phyloP scores from a whole-genome alignment of 1,140 invertebrate species.

The Listronotus bonariensis region DNA sequence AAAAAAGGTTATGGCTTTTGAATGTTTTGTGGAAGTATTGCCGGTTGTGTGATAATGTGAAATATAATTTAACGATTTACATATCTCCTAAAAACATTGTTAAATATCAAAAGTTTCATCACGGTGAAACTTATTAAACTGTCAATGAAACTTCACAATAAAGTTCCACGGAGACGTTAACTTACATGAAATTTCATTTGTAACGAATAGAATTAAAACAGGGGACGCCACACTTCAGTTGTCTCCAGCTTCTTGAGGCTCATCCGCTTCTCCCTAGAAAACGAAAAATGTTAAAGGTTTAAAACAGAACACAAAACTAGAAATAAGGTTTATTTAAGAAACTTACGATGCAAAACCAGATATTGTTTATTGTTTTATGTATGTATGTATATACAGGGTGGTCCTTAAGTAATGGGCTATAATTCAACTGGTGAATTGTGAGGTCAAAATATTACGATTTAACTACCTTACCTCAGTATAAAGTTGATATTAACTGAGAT shows the following conservation, averaged over 20 bases:
- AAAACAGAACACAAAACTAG: too few species aligned
- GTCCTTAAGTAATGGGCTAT: too few species aligned
- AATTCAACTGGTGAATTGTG: too few species aligned
- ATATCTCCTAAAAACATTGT: slow-evolving; percentile 58
- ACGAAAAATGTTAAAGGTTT: too few species aligned
- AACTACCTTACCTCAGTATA: too few species aligned
- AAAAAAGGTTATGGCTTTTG: slow-evolving; percentile 33
- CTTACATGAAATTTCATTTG: slow-evolving; percentile 58
- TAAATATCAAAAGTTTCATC: slow-evolving; percentile 57
- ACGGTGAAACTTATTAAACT: slow-evolving; percentile 51
- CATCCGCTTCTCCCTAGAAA: slow-evolving; percentile 56
- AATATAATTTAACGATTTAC: slow-evolving; percentile 54
- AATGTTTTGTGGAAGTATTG: slow-evolving; percentile 43
- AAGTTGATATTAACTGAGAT: too few species aligned
- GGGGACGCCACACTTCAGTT: slow-evolving; percentile 55
- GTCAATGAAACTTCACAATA: slow-evolving; percentile 57
- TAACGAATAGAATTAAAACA: slow-evolving; percentile 57
- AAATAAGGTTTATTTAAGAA: too few species aligned
- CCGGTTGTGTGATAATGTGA: slow-evolving; percentile 56
- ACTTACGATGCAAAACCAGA: too few species aligned
- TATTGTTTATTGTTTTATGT: too few species aligned
- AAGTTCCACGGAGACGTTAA: slow-evolving; percentile 58
- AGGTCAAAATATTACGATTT: too few species aligned
- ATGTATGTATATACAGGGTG: too few species aligned
- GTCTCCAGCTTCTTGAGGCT: slow-evolving; percentile 55